Evolutionary conservation across 2,888 invertebrate genomes (phyloP).

Genomic region (Tribolium freemani): DNA sequence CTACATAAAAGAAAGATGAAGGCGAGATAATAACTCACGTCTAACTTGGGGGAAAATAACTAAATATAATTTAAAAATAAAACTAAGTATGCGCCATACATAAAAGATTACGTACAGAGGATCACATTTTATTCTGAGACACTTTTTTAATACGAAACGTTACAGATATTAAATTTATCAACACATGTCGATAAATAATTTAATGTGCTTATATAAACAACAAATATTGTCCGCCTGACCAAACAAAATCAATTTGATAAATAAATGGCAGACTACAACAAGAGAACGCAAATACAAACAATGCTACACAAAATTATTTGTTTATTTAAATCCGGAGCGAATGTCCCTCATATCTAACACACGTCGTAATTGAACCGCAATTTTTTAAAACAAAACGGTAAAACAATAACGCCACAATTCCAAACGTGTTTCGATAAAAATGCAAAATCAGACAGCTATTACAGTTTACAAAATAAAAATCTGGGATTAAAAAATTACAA

Average conservation of each 20-base stretch:
- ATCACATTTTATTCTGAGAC: conserved; percentile 50
- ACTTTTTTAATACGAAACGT: neutral
- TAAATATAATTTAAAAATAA: conserved; percentile 59
- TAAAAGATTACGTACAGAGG: conserved; percentile 53
- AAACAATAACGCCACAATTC: neutral
- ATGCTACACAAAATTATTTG: conserved; percentile 28
- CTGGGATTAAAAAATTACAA: too few species aligned
- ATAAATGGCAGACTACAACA: conserved; percentile 26
- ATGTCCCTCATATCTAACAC: conserved; percentile 3
- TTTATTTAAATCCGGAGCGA: conserved; percentile 30
- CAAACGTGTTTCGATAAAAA: neutral
- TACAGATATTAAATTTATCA: neutral
- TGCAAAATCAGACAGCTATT: neutral
- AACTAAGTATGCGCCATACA: conserved; percentile 54
- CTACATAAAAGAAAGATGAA: conserved; percentile 54
- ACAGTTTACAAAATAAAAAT: too few species aligned
- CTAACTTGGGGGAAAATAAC: conserved; percentile 55
- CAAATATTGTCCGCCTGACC: conserved; percentile 28
- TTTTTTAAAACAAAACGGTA: conserved; percentile 5
- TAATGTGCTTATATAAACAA: conserved; percentile 25
- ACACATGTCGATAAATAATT: conserved; percentile 27
- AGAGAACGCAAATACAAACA: conserved; percentile 24
- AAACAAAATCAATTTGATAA: conserved; percentile 36
- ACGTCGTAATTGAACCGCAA: conserved; percentile 11
- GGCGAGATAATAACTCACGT: conserved; percentile 58